Evolutionary conservation across 2,113 vertebrate species (phyloP), one percentile per base, ranked within the genome.

Genomic region (Lates calcarifer): DNA sequence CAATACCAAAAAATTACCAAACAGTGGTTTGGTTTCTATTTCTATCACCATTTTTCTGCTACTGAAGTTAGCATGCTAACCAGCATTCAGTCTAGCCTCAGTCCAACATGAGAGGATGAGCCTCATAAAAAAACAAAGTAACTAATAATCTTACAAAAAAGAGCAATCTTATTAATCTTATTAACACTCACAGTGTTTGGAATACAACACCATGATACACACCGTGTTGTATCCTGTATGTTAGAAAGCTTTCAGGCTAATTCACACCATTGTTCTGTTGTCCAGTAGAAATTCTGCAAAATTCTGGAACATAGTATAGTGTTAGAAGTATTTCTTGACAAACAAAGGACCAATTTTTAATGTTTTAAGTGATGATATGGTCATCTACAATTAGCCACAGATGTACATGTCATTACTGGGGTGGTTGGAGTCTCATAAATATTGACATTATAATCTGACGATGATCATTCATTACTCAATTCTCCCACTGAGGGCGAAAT

Each of bases 401-500:
- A 81, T 79, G 66, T 63, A 20, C 39, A 62, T 70, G 74, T n/a
- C 57, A 35, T 79, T 35, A 65, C 6, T 58, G n/a, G 28, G 43
- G 45, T 51, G 43, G 6, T 33, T 71, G 41, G 41, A 63, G 53
- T 45, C 74, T 65, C 67, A 62, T 86, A 84, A 84, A 84, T 79
- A 75, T 15, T 62, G 35, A 7, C 28, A 35, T 70, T 78, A 51
- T 49, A 66, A 82, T 79, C 79, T 78, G 61, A 79, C 74, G 84
- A 87, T 73, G 78, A 83, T 74, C 73, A 68, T 67, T 77, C 55
- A 26, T 60, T 75, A 74, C 29, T 79, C 74, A 28, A 87, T 84
- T 77, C 79, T 73, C 66, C 83, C 76, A 22, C 77, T 69, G 62
- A 7, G 63, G 26, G 66, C 87, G 75, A 90, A 88, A 82, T 91